A percentile compares a stretch with the other conserved stretches of the same genome.
These are phyloP conservation scores for Axis porcinus DNA, from an alignment of 2,113 vertebrate species.

Conservation along the genomic window DNA sequence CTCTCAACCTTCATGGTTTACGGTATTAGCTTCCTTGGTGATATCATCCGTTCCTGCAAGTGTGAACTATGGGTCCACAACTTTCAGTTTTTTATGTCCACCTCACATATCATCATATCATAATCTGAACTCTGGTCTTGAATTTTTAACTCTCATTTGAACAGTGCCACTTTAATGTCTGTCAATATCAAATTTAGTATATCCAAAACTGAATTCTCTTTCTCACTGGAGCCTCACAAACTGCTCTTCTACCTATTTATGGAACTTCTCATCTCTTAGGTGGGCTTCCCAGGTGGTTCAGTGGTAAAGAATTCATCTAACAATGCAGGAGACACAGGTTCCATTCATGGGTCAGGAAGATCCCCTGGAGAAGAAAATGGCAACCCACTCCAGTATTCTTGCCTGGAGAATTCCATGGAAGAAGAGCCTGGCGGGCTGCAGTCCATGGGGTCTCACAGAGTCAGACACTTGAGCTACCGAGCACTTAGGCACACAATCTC, in stretches of 20 bases:
- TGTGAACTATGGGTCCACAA: neutral
- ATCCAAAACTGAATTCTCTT: neutral
- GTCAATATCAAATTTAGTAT: neutral
- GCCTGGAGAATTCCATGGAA: neutral
- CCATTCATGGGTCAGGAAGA: neutral
- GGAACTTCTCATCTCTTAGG: neutral
- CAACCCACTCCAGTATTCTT: neutral
- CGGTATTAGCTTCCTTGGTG: neutral
- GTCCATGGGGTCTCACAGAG: neutral
- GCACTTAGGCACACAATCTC: neutral
- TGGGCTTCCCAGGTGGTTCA: neutral
- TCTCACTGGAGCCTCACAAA: neutral
- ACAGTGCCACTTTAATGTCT: neutral
- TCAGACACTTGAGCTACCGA: neutral
- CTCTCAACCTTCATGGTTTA: neutral
- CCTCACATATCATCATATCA: neutral
- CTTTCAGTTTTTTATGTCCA: neutral
- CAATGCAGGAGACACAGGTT: neutral
- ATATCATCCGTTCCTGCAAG: neutral
- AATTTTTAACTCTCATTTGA: conserved; percentile 9
- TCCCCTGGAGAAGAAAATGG: neutral
- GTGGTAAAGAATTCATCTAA: neutral
- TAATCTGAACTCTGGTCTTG: neutral
- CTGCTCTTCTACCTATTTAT: neutral
- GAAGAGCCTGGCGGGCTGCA: neutral